Evolutionary conservation across 1,140 invertebrate genomes (phyloP).

Genomic region (Leptinotarsa undecemlineata): DNA sequence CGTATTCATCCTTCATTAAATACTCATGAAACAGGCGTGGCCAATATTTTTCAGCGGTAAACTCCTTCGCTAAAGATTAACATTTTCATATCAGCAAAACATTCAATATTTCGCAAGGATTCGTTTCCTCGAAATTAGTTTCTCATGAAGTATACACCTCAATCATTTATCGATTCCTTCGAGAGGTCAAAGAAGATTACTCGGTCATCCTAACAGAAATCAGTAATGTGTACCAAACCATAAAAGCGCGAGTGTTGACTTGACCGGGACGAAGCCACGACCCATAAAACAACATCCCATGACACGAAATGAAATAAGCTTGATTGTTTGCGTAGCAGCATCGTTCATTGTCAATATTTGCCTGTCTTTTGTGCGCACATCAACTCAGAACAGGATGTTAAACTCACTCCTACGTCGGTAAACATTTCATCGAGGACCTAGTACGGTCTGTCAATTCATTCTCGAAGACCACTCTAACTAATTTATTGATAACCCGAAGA

Average conservation of each 20-base stretch:
- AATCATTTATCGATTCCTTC: not conserved
- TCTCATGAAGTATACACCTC: not conserved
- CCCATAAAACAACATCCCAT: conserved; percentile 15
- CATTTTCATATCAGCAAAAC: too few species aligned
- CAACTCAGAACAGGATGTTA: conserved; percentile 19
- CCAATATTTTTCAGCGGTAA: too few species aligned
- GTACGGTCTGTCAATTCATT: not conserved
- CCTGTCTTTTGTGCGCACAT: conserved; percentile 11
- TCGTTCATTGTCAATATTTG: conserved; percentile 21
- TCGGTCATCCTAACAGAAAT: conserved; percentile 2
- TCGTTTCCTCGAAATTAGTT: not conserved
- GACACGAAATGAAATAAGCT: conserved; percentile 14
- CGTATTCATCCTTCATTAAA: too few species aligned
- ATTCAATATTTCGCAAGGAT: not conserved
- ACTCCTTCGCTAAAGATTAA: too few species aligned
- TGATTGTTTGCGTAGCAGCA: conserved; percentile 14
- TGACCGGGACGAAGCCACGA: too few species aligned
- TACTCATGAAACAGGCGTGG: too few species aligned
- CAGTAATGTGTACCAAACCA: not conserved
- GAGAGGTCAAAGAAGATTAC: not conserved
- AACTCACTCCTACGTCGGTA: conserved; percentile 18
- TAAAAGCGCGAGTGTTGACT: not conserved
- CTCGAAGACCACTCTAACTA: too few species aligned
- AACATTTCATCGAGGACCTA: not conserved
- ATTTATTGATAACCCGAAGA: too few species aligned